Percentiles rank a stretch among this genome's conserved stretches.
Evolutionary conservation across 2,113 vertebrate genomes (phyloP).

Genomic region (Zingel zingel): DNA sequence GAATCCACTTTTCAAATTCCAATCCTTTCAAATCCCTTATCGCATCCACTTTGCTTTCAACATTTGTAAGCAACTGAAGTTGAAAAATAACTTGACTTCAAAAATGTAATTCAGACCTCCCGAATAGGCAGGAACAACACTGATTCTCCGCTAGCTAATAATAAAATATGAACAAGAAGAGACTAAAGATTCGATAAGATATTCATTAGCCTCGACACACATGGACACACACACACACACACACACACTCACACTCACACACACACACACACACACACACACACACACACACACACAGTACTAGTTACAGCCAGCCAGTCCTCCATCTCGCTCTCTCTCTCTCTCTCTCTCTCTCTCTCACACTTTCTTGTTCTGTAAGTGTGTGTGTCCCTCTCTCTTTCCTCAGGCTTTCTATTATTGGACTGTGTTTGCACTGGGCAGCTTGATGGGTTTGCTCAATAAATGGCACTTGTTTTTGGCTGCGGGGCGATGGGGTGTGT

Average conservation of each 20-base stretch:
- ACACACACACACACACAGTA: conserved; percentile 10
- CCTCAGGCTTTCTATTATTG: conserved; percentile 64
- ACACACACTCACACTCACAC: background rate
- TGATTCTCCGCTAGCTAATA: background rate
- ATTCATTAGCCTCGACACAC: background rate
- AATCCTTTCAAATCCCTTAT: background rate
- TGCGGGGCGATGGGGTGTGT: background rate
- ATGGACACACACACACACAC: background rate
- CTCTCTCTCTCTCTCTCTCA: background rate
- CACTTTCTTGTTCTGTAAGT: conserved; percentile 34
- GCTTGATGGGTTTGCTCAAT: conserved; percentile 65
- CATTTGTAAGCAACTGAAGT: background rate
- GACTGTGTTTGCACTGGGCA: conserved; percentile 61
- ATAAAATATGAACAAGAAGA: background rate
- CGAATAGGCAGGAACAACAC: background rate
- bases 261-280: background rate
- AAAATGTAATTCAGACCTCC: background rate
- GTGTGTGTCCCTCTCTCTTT: background rate
- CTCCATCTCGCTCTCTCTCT: conserved; percentile 12
- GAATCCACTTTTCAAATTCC: background rate
- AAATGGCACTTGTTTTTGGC: conserved; percentile 52
- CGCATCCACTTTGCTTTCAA: background rate
- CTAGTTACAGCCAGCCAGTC: conserved; percentile 34
- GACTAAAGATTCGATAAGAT: background rate
- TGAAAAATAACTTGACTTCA: background rate